A percentile compares a stretch with the other conserved stretches of the same genome.
These are phyloP conservation scores for Stenodera caucasica DNA, from an alignment of 2,888 invertebrate genomes.

Conservation along the genomic window DNA sequence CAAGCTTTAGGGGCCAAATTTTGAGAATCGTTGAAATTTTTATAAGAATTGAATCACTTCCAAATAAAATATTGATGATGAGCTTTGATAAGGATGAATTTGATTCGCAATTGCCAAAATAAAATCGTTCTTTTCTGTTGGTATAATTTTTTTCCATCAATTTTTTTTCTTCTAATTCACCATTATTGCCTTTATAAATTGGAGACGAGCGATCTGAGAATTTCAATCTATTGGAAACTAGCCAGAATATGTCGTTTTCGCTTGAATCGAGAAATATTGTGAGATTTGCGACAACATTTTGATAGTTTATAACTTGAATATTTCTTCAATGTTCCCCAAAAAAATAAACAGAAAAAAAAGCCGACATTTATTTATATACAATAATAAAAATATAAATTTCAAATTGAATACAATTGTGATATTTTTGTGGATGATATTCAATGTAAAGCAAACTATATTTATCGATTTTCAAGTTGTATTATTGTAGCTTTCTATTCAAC, in stretches of 20 bases:
- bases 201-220: neutral
- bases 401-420: conserved; percentile 4
- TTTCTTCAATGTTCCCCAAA: neutral
- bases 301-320: neutral
- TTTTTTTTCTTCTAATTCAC: neutral
- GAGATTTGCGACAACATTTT: neutral
- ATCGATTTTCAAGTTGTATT: neutral
- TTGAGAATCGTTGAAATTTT: no score
- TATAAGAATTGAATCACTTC: no score
- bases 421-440: neutral
- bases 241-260: neutral
- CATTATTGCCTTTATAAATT: neutral
- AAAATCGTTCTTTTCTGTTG: no score
- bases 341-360: no score
- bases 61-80: no score
- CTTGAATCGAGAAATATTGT: neutral
- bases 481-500: neutral
- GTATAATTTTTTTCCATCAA: no score
- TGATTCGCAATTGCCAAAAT: no score
- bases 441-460: neutral
- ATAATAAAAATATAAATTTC: neutral
- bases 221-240: neutral
- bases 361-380: no score
- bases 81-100: no score
- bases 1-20: no score